These are phyloP conservation scores for Hartigia nigra DNA, from an alignment of 2,888 invertebrate genomes.

Conservation along the genomic window DNA sequence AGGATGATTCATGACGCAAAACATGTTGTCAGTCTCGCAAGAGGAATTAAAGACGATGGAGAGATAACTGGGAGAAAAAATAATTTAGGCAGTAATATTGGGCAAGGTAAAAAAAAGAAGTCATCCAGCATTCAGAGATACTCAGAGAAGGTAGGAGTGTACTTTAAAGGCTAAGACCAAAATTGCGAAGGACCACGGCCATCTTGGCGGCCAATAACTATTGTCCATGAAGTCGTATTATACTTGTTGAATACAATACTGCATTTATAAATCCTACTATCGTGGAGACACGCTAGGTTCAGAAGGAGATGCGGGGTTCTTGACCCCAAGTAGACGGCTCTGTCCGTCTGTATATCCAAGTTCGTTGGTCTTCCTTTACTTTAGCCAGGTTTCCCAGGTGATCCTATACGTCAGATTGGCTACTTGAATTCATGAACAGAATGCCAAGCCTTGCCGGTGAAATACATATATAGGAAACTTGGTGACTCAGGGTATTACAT, in stretches of 20 bases:
- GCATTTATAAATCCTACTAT: conserved; percentile 22
- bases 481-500: background rate
- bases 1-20: conserved; percentile 1
- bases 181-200: conserved; percentile 6
- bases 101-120: background rate
- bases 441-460: background rate
- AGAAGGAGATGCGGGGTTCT: conserved; percentile 38
- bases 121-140: background rate
- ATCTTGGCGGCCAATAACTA: background rate
- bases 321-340: conserved; percentile 32
- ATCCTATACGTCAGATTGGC: background rate
- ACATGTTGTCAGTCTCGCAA: background rate
- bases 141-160: background rate
- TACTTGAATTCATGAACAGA: background rate
- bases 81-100: background rate
- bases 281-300: conserved; percentile 27
- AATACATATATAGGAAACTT: background rate
- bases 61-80: background rate
- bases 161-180: background rate
- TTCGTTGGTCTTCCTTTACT: background rate
- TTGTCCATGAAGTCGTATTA: background rate
- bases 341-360: background rate
- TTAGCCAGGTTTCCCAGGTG: background rate
- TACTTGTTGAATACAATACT: background rate
- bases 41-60: background rate